A percentile compares a stretch with the other conserved stretches of the same genome.
Evolutionary conservation across 1,140 invertebrate species (phyloP).

Genomic region (Drosophila murphyi): DNA sequence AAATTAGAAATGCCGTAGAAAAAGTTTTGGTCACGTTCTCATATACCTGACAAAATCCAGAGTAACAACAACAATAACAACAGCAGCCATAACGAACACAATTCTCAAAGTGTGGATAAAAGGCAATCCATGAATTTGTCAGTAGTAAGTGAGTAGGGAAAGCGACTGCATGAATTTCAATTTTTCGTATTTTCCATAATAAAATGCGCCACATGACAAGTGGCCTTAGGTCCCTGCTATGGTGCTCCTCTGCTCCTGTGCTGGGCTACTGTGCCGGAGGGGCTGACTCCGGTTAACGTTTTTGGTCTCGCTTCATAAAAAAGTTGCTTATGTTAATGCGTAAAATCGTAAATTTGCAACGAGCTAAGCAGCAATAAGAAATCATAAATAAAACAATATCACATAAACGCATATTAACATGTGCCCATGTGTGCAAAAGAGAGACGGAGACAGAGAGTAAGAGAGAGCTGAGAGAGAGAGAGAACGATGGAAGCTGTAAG

Average conservation of each 20-base stretch:
- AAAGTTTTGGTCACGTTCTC: conserved; percentile 42
- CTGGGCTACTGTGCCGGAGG: too few relatives aligned
- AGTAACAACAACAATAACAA: conserved; percentile 6
- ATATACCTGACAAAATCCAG: conserved; percentile 10
- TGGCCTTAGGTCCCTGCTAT: conserved; percentile 41
- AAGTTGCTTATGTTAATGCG: conserved; percentile 73
- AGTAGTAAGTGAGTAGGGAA: conserved; percentile 49
- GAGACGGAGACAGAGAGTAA: neutral
- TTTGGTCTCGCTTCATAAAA: conserved; percentile 45
- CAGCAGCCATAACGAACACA: neutral
- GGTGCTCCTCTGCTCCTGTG: neutral
- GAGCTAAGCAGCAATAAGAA: conserved; percentile 63
- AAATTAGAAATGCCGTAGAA: conserved; percentile 40
- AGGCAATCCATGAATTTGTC: conserved; percentile 49
- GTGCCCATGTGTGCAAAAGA: neutral
- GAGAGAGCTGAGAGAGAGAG: too few relatives aligned
- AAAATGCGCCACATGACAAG: conserved; percentile 63
- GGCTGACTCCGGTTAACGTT: conserved; percentile 14
- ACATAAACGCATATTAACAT: conserved; percentile 63
- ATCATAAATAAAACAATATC: conserved; percentile 83
- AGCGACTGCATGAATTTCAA: conserved; percentile 66
- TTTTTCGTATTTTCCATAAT: conserved; percentile 45
- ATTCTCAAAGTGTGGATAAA: conserved; percentile 14
- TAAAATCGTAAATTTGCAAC: conserved; percentile 68
- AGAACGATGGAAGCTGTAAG: neutral